phyloP scores from a whole-genome alignment of 2,888 invertebrate genomes.

The Thymelicus sylvestris region DNA sequence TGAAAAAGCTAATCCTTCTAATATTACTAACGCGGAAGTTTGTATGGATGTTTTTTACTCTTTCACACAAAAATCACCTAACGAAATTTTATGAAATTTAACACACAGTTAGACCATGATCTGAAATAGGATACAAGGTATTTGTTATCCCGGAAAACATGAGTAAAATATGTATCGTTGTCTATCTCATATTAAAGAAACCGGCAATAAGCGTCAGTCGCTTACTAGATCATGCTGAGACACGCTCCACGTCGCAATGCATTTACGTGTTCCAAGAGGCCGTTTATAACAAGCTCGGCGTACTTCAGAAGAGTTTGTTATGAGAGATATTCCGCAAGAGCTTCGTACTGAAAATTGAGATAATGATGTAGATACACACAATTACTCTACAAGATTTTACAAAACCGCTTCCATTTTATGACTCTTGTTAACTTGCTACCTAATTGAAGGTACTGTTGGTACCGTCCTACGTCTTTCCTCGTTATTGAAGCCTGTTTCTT shows the following conservation, averaged over 20 bases:
- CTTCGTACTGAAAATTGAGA: slow-evolving; percentile 32
- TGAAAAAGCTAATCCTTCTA: no score
- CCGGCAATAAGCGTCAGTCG: not conserved
- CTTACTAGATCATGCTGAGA: not conserved
- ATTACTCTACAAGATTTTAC: slow-evolving; percentile 15
- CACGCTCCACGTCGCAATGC: slow-evolving; percentile 23
- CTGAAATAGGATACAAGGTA: no score
- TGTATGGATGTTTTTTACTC: no score
- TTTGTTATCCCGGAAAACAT: no score
- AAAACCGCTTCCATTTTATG: not conserved
- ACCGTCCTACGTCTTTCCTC: no score
- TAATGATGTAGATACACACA: slow-evolving; percentile 30
- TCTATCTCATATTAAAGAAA: not conserved
- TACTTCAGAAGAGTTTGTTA: slow-evolving; percentile 37
- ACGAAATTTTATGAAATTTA: no score
- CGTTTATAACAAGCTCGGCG: slow-evolving; percentile 35
- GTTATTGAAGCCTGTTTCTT: no score
- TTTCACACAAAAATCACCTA: no score
- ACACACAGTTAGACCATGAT: no score
- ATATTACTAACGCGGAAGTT: no score
- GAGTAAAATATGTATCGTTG: no score
- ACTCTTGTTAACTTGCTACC: not conserved
- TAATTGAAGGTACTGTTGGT: no score
- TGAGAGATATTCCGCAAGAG: slow-evolving; percentile 31
- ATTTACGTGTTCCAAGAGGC: slow-evolving; percentile 37